These are phyloP conservation scores for Buteo buteo DNA, from an alignment of 2,113 vertebrate species.

Conservation along the genomic window DNA sequence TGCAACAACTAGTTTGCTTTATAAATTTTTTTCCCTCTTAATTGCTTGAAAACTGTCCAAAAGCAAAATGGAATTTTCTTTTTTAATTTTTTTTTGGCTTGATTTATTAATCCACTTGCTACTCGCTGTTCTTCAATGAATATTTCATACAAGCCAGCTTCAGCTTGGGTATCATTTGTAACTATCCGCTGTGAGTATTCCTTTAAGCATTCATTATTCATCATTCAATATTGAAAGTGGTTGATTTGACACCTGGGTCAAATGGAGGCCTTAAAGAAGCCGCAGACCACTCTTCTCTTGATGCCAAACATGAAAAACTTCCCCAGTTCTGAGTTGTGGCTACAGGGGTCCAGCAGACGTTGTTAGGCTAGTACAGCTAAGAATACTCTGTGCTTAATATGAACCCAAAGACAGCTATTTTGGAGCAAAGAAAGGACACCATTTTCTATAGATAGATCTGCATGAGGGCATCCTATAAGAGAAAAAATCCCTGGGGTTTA, in stretches of 20 bases:
- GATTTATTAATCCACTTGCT: not conserved
- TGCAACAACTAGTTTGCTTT: not conserved
- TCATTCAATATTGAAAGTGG: not conserved
- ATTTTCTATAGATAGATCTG: not conserved
- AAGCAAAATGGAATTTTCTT: not conserved
- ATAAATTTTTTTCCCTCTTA: not conserved
- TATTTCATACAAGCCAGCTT: not conserved
- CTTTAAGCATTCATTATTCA: not conserved
- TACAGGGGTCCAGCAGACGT: not conserved
- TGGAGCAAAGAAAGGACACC: not conserved
- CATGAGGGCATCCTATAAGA: not conserved
- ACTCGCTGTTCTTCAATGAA: not conserved
- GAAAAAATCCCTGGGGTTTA: not conserved
- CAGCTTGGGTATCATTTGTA: not conserved
- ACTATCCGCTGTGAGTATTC: not conserved
- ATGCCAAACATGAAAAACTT: not conserved
- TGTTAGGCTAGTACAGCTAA: not conserved
- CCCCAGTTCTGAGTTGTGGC: not conserved
- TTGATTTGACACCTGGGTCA: not conserved
- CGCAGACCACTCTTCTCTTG: not conserved
- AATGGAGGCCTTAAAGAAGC: not conserved
- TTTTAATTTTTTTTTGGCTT: not conserved
- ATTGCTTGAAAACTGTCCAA: not conserved
- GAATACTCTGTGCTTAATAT: not conserved
- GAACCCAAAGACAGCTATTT: not conserved